phyloP scores from a whole-genome alignment of 2,888 invertebrate genomes.

The Plagodis pulveraria region DNA sequence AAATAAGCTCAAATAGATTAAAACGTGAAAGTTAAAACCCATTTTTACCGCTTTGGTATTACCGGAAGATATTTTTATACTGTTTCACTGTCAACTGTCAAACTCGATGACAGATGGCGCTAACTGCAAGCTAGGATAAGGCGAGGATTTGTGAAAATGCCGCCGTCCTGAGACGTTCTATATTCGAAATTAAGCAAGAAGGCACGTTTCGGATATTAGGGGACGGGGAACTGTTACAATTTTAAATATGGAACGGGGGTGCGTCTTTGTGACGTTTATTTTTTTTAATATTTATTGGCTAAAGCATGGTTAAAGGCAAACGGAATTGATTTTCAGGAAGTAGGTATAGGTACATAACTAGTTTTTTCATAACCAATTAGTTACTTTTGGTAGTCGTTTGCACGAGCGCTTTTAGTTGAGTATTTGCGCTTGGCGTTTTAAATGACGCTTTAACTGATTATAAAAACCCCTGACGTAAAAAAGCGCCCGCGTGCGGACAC shows the following conservation, averaged over 20 bases:
- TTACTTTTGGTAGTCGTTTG: no score
- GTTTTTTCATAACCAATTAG: no score
- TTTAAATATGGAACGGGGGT: conserved; percentile 48
- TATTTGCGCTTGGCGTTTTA: no score
- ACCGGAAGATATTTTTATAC: conserved; percentile 62
- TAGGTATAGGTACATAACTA: no score
- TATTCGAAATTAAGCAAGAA: conserved; percentile 57
- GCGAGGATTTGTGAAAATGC: conserved; percentile 55
- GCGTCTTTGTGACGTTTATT: conserved; percentile 46
- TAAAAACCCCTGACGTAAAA: no score
- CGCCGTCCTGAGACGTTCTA: conserved; percentile 54
- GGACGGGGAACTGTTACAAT: conserved; percentile 40
- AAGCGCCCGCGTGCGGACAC: no score
- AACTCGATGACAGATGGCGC: conserved; percentile 79
- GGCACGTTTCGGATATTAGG: conserved; percentile 64
- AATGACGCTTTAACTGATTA: no score
- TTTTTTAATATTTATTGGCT: conserved; percentile 37
- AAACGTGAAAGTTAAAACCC: conserved; percentile 13
- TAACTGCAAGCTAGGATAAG: conserved; percentile 58
- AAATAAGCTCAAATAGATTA: conserved; percentile 8
- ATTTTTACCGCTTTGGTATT: conserved; percentile 26
- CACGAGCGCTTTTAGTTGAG: no score
- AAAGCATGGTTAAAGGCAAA: conserved; percentile 18
- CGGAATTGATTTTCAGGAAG: no score
- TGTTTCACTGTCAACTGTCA: conserved; percentile 76